Evolutionary conservation across 2,888 invertebrate genomes (phyloP).

Genomic region (Latrodectus elegans): DNA sequence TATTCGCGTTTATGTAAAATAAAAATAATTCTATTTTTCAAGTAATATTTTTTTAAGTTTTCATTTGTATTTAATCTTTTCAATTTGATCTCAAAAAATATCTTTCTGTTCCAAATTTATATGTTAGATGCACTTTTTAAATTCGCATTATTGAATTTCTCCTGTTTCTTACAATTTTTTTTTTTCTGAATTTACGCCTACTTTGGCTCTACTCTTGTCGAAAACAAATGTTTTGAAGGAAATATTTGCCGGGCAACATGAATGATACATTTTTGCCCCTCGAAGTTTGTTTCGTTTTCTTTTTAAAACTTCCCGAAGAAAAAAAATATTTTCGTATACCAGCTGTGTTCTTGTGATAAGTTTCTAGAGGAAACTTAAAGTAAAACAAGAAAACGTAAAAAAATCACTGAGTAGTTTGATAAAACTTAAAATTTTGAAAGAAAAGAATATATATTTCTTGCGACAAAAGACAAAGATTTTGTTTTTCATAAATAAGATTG

Average conservation of each 20-base stretch:
- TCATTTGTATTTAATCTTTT: background rate
- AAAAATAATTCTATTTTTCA: too few species aligned
- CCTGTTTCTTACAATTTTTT: slow-evolving; percentile 39
- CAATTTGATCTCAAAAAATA: background rate
- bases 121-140: background rate
- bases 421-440: slow-evolving; percentile 1
- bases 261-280: slow-evolving; percentile 54
- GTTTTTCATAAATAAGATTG: too few species aligned
- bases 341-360: slow-evolving; percentile 41
- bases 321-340: slow-evolving; percentile 1
- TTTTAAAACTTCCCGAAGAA: slow-evolving; percentile 6
- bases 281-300: slow-evolving; percentile 2
- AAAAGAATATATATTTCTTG: background rate
- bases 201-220: background rate
- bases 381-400: background rate
- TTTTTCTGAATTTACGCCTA: slow-evolving; percentile 2
- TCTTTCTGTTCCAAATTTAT: background rate
- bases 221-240: slow-evolving; percentile 46
- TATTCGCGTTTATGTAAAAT: too few species aligned
- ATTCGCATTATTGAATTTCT: slow-evolving; percentile 1
- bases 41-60: background rate
- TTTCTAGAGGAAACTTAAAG: slow-evolving; percentile 7
- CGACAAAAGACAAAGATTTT: too few species aligned
- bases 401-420: too few species aligned
- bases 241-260: slow-evolving; percentile 50